A percentile compares a stretch with the other conserved stretches of the same genome.
Conservation (phyloP, 1,140 invertebrate species). For the Campoletis sonorensis region DNA sequence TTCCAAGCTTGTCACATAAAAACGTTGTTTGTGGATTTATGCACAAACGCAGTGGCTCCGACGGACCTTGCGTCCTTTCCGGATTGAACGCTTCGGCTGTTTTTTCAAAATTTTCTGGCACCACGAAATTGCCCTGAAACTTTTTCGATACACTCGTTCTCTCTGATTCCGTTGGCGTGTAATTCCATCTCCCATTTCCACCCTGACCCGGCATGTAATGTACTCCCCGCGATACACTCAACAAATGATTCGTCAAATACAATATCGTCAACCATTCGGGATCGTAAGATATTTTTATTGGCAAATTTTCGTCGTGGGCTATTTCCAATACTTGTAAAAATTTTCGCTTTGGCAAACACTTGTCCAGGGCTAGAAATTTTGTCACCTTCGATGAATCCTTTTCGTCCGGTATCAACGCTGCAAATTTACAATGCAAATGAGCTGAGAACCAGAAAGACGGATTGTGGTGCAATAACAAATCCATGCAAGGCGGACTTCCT, state of each 20-base stretch:
- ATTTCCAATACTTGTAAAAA: slow-evolving; percentile 89
- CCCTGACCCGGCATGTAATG: slow-evolving; percentile 89
- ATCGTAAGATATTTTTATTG: slow-evolving; percentile 87
- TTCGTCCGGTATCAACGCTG: slow-evolving; percentile 84
- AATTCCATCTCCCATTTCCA: slow-evolving; percentile 83
- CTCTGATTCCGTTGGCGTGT: slow-evolving; percentile 87
- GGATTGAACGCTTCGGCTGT: slow-evolving; percentile 83
- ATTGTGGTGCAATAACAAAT: slow-evolving; percentile 86
- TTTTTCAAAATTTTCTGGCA: slow-evolving; percentile 87
- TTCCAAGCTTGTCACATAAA: slow-evolving; percentile 88
- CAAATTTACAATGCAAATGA: slow-evolving; percentile 97
- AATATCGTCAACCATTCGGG: slow-evolving; percentile 96
- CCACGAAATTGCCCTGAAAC: slow-evolving; percentile 82
- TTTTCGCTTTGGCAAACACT: slow-evolving; percentile 92
- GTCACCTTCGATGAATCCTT: slow-evolving; percentile 77
- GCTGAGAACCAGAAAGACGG: slow-evolving; percentile 98
- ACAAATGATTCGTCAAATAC: slow-evolving; percentile 91
- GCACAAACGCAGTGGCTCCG: slow-evolving; percentile 70
- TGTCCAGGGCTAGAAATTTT: slow-evolving; percentile 97
- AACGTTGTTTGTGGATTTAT: slow-evolving; percentile 89
- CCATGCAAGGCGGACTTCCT: slow-evolving; percentile 90
- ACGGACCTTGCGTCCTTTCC: slow-evolving; percentile 66
- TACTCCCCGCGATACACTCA: slow-evolving; percentile 83
- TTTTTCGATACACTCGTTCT: slow-evolving; percentile 80
- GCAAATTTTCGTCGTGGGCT: slow-evolving; percentile 76